These are phyloP conservation scores for Marcusenius ussheri DNA, from an alignment of 2,113 vertebrate genomes.

Conservation along the genomic window DNA sequence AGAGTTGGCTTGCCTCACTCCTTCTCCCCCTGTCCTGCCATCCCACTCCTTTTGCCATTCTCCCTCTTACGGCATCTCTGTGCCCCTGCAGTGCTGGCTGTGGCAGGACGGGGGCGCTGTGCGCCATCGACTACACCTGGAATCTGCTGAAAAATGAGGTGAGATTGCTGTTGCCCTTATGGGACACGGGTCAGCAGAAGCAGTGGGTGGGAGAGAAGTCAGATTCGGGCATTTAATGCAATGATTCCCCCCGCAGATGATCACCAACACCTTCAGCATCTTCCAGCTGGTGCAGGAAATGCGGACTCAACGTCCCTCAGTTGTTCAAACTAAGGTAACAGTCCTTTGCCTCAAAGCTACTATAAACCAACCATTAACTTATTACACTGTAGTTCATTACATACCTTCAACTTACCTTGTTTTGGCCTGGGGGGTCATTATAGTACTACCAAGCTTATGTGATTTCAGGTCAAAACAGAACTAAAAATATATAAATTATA, in stretches of 20 bases:
- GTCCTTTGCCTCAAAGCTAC: neutral
- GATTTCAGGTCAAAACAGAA: neutral
- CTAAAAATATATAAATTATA: neutral
- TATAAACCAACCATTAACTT: neutral
- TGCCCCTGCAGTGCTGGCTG: constrained; percentile 76
- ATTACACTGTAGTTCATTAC: neutral
- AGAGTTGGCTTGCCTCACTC: neutral
- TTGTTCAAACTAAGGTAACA: constrained; percentile 90
- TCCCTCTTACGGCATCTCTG: neutral
- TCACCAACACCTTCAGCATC: constrained; percentile 79
- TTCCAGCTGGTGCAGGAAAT: constrained; percentile 79
- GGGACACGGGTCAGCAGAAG: neutral
- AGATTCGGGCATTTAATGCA: neutral
- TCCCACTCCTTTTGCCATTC: neutral
- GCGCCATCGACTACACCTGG: constrained; percentile 87
- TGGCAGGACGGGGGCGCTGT: constrained; percentile 86
- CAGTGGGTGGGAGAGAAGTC: neutral
- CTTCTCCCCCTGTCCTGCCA: neutral
- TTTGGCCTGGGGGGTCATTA: neutral
- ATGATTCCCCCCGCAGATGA: constrained; percentile 57
- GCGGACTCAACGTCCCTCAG: constrained; percentile 84
- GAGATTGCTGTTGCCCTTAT: constrained; percentile 32
- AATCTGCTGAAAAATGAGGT: constrained; percentile 80
- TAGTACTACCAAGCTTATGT: neutral
- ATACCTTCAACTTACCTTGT: neutral